These are phyloP conservation scores for Mystacornis crossleyi DNA, from an alignment of 2,113 vertebrate genomes.

Conservation along the genomic window DNA sequence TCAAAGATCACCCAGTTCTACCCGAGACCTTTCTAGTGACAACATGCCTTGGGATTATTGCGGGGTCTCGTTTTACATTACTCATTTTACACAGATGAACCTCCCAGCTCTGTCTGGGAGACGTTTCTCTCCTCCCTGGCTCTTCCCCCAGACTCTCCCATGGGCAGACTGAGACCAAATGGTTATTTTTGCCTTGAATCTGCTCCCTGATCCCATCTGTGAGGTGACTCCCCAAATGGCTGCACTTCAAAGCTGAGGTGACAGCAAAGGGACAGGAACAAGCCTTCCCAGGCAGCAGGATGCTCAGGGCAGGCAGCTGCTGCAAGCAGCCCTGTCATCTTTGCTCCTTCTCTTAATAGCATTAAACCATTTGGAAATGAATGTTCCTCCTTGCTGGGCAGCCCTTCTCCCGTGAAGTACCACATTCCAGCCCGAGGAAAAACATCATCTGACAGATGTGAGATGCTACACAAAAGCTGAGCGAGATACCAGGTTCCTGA, in stretches of 20 bases:
- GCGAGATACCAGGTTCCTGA: not conserved
- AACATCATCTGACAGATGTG: not conserved
- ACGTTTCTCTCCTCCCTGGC: not conserved
- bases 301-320: not conserved
- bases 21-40: not conserved
- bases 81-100: not conserved
- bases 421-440: not conserved
- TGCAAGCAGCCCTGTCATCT: not conserved
- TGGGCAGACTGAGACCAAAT: not conserved
- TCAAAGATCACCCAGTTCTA: not conserved
- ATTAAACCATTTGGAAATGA: not conserved
- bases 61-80: not conserved
- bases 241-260: not conserved
- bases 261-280: not conserved
- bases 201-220: not conserved
- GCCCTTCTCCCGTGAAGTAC: not conserved
- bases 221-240: not conserved
- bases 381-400: not conserved
- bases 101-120: not conserved
- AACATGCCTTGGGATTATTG: not conserved
- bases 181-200: not conserved
- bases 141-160: not conserved
- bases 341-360: not conserved
- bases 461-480: not conserved
- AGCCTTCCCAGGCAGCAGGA: not conserved